Evolutionary conservation across 2,888 invertebrate species (phyloP).

Genomic region (Rhyacophila evoluta): DNA sequence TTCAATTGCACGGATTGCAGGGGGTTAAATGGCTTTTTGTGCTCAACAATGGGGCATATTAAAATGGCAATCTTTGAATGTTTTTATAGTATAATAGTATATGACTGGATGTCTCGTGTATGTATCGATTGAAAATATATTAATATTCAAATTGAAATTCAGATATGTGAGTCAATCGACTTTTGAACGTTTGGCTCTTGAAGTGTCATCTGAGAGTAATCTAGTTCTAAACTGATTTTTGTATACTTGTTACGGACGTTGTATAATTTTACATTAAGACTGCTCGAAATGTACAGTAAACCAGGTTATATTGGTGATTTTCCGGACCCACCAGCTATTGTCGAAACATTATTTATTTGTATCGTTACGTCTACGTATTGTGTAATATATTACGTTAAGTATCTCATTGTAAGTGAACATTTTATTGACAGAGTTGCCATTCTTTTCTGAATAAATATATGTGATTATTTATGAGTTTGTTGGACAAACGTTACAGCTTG

Average conservation of each 20-base stretch:
- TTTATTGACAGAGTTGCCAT: neutral
- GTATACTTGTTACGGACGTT: neutral
- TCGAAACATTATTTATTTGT: conserved; percentile 24
- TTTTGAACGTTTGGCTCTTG: neutral
- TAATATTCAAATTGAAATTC: neutral
- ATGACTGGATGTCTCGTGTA: too few species aligned
- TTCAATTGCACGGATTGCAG: too few species aligned
- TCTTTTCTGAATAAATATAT: neutral
- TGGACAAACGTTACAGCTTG: neutral
- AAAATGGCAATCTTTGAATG: neutral
- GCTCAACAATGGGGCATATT: too few species aligned
- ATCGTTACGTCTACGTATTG: neutral
- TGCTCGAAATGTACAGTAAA: conserved; percentile 1
- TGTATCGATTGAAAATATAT: neutral
- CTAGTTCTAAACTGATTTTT: neutral
- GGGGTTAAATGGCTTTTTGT: too few species aligned
- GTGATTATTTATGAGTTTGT: neutral
- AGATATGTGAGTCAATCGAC: neutral
- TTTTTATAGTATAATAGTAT: too few species aligned
- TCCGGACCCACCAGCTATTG: neutral
- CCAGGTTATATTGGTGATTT: neutral
- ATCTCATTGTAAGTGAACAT: neutral
- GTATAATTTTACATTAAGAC: neutral
- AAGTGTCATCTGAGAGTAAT: neutral
- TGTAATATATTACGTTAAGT: neutral